Evolutionary conservation across 1,140 invertebrate genomes (phyloP), one percentile per base, ranked within the genome.

Genomic region (Drosophila suzukii): DNA sequence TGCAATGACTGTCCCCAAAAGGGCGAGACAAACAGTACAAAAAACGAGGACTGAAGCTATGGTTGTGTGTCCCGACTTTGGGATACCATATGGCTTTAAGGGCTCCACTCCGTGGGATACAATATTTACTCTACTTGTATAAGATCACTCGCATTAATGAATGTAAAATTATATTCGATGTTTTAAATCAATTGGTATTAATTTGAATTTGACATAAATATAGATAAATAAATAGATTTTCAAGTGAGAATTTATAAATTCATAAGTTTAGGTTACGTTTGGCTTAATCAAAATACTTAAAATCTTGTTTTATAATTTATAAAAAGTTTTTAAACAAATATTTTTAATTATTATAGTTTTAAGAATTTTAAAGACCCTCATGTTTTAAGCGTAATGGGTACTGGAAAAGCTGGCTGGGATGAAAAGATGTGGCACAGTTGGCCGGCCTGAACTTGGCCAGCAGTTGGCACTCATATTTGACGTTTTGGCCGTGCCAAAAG

Each of bases 401-500:
- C 24, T 24, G 5, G 5, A 60, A 43, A 34, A 8, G 7, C 12
- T 5, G 24, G 4, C 34, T 20, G 12, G 41, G 39, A 32, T 15
- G 50, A 38, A 46, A 38, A 41, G 11, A 6, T 39, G 43, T n/a
- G n/a, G 27, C 27, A 8, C 38, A 34, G 55, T 34, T 44, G 27
- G 39, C 36, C 30, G n/a, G 53, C 7, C 54, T 24, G 32, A 41
- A 58, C 53, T 49, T 47, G 66, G 47, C 59, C 49, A 44, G 24
- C 57, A 68, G 61, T 80, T 76, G 72, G 12, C 62, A 43, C 46
- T 62, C 50, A 67, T 60, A 68, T 79, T 88, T 86, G 83, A 55
- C 62, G 54, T 76, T 61, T 76, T 58, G 60, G 30, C 70, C 76
- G 85, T 73, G 56, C 62, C 59, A 50, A 81, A 78, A 73, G 82